Percentiles rank a stretch among this genome's conserved stretches.
These are phyloP conservation scores for Gymnorhina tibicen DNA, from an alignment of 2,113 vertebrate species.

Conservation along the genomic window DNA sequence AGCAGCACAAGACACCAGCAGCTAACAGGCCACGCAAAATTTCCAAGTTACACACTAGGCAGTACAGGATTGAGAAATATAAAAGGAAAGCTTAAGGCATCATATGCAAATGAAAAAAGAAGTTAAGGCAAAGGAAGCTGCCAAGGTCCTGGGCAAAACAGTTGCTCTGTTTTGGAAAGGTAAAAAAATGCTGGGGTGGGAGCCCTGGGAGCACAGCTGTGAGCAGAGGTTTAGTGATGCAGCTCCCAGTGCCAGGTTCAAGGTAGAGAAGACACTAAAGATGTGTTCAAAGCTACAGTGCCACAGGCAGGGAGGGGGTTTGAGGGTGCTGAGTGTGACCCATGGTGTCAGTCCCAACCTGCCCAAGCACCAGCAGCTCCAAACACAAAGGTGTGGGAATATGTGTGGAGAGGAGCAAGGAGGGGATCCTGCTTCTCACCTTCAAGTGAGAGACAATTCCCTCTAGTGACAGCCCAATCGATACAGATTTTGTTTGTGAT, in stretches of 20 bases:
- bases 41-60: too few relatives aligned
- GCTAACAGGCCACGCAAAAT: too few relatives aligned
- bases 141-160: not conserved
- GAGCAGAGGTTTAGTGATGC: not conserved
- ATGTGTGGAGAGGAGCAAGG: accelerated
- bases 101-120: not conserved
- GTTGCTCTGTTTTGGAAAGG: not conserved
- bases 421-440: not conserved
- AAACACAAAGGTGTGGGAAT: not conserved
- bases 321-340: not conserved
- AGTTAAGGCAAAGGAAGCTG: not conserved
- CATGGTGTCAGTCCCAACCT: not conserved
- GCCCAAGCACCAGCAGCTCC: not conserved
- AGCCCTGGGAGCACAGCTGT: not conserved
- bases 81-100: too few relatives aligned
- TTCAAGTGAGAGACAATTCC: not conserved
- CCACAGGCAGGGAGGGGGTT: not conserved
- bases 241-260: not conserved
- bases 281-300: not conserved
- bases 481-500: not conserved
- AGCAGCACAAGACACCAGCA: too few relatives aligned
- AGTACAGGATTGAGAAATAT: too few relatives aligned
- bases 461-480: not conserved
- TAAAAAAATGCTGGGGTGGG: not conserved
- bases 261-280: not conserved